Evolutionary conservation across 2,113 vertebrate species (phyloP).

Genomic region (Natator depressus): DNA sequence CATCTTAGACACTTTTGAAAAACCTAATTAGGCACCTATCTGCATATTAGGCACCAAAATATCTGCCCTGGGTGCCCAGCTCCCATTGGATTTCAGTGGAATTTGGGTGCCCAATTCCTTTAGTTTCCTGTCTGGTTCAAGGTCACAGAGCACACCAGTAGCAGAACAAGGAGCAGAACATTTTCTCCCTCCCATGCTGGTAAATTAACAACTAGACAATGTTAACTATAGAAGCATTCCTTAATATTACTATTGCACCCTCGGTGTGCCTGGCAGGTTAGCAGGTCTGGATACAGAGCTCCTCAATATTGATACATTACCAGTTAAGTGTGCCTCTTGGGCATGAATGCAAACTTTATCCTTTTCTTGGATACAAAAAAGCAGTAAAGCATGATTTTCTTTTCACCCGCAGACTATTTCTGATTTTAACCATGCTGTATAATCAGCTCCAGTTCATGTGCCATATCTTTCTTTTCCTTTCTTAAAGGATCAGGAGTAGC

Average conservation of each 20-base stretch:
- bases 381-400: neutral
- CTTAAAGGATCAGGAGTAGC: slow-evolving; percentile 34
- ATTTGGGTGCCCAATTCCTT: neutral
- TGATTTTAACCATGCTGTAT: slow-evolving; percentile 13
- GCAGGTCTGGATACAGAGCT: slow-evolving; percentile 7
- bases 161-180: neutral
- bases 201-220: slow-evolving; percentile 1
- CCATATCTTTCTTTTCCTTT: slow-evolving; percentile 5
- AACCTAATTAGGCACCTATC: neutral
- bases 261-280: neutral
- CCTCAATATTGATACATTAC: neutral
- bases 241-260: neutral
- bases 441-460: neutral
- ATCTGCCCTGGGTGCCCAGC: neutral
- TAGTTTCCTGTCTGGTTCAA: neutral
- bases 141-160: neutral
- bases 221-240: neutral
- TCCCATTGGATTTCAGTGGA: neutral
- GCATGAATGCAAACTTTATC: neutral
- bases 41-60: neutral
- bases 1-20: neutral
- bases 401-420: neutral
- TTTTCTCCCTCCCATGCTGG: neutral
- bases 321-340: neutral
- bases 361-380: slow-evolving; percentile 29